Conservation (phyloP, 2,113 vertebrate genomes). For the Callaeas wilsoni region DNA sequence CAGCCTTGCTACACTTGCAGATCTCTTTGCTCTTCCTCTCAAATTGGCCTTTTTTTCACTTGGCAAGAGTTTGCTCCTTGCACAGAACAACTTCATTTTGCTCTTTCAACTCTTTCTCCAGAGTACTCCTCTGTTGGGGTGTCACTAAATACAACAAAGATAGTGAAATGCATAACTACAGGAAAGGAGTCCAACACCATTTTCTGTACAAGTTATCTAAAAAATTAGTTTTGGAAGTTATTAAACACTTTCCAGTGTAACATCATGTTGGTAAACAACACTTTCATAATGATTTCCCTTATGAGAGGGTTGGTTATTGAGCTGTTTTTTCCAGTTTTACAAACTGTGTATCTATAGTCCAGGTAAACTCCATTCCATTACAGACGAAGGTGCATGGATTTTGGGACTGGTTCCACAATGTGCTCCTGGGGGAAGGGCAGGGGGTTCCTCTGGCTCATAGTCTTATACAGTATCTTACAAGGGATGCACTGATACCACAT, state of each 20-base stretch:
- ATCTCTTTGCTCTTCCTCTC: not conserved
- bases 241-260: not conserved
- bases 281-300: not conserved
- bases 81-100: not conserved
- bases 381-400: not conserved
- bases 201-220: not conserved
- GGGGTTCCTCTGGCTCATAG: not conserved
- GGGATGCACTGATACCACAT: not conserved
- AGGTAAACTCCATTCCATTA: not conserved
- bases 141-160: not conserved
- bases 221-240: not conserved
- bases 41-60: not conserved
- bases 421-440: not conserved
- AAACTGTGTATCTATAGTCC: not conserved
- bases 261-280: not conserved
- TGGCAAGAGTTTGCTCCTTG: not conserved
- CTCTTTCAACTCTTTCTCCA: not conserved
- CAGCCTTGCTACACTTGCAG: not conserved
- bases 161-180: not conserved
- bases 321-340: not conserved
- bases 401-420: not conserved
- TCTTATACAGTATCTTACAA: not conserved
- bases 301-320: not conserved
- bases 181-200: not conserved
- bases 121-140: not conserved